A percentile compares a stretch with the other conserved stretches of the same genome.
These are phyloP conservation scores for Leucophenga varia DNA, from an alignment of 1,140 invertebrate species.

Conservation along the genomic window DNA sequence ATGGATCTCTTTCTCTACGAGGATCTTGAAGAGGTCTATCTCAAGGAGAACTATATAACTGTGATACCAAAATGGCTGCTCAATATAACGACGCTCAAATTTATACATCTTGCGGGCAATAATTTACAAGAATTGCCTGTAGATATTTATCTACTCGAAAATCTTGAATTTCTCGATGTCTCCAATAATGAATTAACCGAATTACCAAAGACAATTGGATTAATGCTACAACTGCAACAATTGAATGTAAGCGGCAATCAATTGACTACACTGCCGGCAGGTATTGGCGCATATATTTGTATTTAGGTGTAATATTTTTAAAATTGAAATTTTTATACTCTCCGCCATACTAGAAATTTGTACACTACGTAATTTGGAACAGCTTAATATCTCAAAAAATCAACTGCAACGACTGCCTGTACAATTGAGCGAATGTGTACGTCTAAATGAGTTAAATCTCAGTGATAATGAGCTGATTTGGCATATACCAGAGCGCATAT, in stretches of 20 bases:
- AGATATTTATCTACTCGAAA: constrained; percentile 49
- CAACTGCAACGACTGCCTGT: constrained; percentile 39
- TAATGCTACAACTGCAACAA: constrained; percentile 35
- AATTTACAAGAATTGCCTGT: constrained; percentile 37
- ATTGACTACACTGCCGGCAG: constrained; percentile 35
- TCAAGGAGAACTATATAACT: constrained; percentile 54
- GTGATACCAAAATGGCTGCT: constrained; percentile 51
- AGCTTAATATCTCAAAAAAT: constrained; percentile 47
- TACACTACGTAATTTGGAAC: constrained; percentile 44
- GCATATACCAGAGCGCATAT: constrained; percentile 48
- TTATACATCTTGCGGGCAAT: constrained; percentile 51
- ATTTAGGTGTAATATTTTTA: no score
- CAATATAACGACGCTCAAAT: constrained; percentile 47
- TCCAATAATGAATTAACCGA: constrained; percentile 45
- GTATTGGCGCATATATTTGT: no score
- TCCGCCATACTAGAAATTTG: no score
- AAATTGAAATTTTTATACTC: no score
- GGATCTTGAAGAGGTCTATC: constrained; percentile 48
- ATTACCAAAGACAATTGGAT: constrained; percentile 39
- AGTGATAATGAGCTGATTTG: constrained; percentile 44
- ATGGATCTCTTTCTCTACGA: constrained; percentile 49
- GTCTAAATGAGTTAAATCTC: constrained; percentile 46
- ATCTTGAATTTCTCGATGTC: constrained; percentile 50
- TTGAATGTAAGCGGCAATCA: constrained; percentile 48
- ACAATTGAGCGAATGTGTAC: constrained; percentile 43